Percentiles rank a stretch among this genome's conserved stretches.
Conservation (phyloP, 2,888 invertebrate species). For the Pyrgus malvae region DNA sequence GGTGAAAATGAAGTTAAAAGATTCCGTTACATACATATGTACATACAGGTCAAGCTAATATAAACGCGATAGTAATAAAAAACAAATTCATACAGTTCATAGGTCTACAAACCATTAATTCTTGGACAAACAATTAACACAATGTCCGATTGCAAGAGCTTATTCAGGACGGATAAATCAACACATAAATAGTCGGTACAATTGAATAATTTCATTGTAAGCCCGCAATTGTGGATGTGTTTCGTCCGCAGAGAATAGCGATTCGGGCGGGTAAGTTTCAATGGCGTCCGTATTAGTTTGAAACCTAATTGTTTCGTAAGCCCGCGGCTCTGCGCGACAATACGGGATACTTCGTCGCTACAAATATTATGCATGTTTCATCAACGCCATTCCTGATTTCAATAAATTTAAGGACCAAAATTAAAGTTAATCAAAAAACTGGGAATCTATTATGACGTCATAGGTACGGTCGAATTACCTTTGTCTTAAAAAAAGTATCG, state of each 20-base stretch:
- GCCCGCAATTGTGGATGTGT: slow-evolving; percentile 40
- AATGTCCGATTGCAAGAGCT: slow-evolving; percentile 22
- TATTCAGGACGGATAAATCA: slow-evolving; percentile 36
- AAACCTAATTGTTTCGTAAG: slow-evolving; percentile 58
- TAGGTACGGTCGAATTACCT: too few species aligned
- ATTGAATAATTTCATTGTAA: slow-evolving; percentile 44
- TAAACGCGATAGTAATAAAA: too few species aligned
- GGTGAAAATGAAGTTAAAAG: too few species aligned
- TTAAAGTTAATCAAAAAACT: too few species aligned
- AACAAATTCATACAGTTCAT: too few species aligned
- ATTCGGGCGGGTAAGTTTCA: slow-evolving; percentile 45
- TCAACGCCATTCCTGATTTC: slow-evolving; percentile 76
- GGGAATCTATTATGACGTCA: too few species aligned
- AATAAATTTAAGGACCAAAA: too few species aligned
- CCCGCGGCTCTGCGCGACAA: slow-evolving; percentile 40
- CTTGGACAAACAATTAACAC: slow-evolving; percentile 15
- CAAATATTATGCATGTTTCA: slow-evolving; percentile 78
- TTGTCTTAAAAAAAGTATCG: too few species aligned
- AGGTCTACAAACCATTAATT: background rate
- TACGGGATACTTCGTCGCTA: slow-evolving; percentile 51
- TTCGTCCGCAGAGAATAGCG: slow-evolving; percentile 46
- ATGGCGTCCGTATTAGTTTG: slow-evolving; percentile 54
- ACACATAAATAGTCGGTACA: slow-evolving; percentile 36
- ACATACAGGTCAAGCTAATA: too few species aligned
- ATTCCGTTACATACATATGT: too few species aligned